A percentile compares a stretch with the other conserved stretches of the same genome.
Conservation (phyloP, 2,888 invertebrate genomes). For the Prenolepis imparis region DNA sequence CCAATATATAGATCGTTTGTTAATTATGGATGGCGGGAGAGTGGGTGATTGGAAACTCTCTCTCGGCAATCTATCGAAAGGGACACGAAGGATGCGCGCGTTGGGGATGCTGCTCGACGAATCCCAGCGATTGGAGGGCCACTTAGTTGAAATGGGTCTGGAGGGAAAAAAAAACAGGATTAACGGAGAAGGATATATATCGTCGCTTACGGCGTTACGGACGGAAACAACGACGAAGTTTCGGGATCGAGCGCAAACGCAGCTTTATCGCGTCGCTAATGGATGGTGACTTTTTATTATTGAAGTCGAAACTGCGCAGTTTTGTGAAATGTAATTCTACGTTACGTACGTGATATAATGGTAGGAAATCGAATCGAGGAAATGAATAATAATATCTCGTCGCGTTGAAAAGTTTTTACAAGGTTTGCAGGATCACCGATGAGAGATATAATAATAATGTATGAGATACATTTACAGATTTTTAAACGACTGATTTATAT, state of each 20-base stretch:
- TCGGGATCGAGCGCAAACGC: slow-evolving; percentile 28
- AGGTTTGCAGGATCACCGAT: not conserved
- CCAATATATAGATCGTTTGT: slow-evolving; percentile 74
- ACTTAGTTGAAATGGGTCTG: slow-evolving; percentile 50
- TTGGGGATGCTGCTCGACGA: slow-evolving; percentile 52
- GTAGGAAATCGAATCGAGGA: not conserved
- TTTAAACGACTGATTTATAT: not conserved
- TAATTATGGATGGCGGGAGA: slow-evolving; percentile 74
- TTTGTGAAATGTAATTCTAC: not conserved
- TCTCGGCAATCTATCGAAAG: slow-evolving; percentile 42
- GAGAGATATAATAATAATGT: not conserved
- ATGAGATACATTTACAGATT: not conserved
- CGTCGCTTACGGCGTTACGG: slow-evolving; percentile 22
- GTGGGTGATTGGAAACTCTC: slow-evolving; percentile 28
- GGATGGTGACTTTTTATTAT: slow-evolving; percentile 37
- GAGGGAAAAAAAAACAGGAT: slow-evolving; percentile 45
- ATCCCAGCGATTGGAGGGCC: slow-evolving; percentile 40
- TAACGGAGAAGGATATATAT: slow-evolving; percentile 41
- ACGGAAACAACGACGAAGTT: slow-evolving; percentile 30
- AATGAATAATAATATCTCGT: not conserved
- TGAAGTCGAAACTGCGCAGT: not conserved
- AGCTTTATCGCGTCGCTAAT: slow-evolving; percentile 41
- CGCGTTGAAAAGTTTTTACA: not conserved
- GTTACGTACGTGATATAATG: not conserved
- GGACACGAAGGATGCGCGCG: slow-evolving; percentile 40